Evolutionary conservation across 2,113 vertebrate genomes (phyloP), one percentile per base, ranked within the genome.

Genomic region (Lophius piscatorius): DNA sequence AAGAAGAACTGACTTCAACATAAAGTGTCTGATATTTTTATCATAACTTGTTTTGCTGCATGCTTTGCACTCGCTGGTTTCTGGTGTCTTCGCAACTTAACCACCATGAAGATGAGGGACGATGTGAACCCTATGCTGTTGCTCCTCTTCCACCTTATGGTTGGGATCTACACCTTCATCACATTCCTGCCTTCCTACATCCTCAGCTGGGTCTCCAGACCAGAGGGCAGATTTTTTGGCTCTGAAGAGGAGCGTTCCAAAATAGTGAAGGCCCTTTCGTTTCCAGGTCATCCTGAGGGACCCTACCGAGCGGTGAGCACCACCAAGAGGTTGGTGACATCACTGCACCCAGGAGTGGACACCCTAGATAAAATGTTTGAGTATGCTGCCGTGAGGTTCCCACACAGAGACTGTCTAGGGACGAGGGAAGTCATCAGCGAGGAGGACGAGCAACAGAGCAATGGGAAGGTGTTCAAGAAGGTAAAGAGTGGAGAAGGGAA

Each of bases 381-480:
- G 58, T 86, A 92, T 0, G 90, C 94, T 5, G 92, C 87, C 57
- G 82, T 61, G 4, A 93, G 90, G 68, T 96, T 91, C 72, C 92
- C 93, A 24, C 63, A 92, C 74, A 92, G 84, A 74, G 90, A 93
- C 28, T 96, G 95, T 26, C 78, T 99, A 51, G 97, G 97, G 55
- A 97, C 94, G 0, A 92, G 97, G 58, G 92, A 96, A 84, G 64
- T 98, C 72, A 88, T 99, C 45, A 95, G 91, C 13, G 94, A 98
- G 71, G 95, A 97, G 81, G 96, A 98, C 50, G 96, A 98, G 91
- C 76, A 85, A n/a, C 96, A 97, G 55, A 91, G 91, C 38, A 96
- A 96, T 10, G 97, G 96, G 48, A 97, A 94, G 80, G 72, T 97
- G 78, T 97, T 97, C 89, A 98, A 96, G 59, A 99, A 99, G 96